These are phyloP conservation scores for Drosophila peninsularis DNA, from an alignment of 2,888 invertebrate species.

Conservation along the genomic window DNA sequence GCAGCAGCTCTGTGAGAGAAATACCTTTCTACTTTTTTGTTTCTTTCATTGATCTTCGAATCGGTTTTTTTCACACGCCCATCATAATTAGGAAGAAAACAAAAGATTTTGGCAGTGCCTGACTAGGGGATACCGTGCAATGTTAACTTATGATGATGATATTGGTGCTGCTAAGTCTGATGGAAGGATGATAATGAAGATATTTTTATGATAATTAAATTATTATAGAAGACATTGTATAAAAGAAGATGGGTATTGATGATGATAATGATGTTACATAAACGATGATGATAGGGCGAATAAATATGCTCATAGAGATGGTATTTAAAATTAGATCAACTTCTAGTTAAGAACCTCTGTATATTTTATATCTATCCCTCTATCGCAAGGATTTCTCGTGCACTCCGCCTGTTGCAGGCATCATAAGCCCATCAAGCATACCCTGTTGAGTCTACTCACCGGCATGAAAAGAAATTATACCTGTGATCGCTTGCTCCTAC, in stretches of 20 bases:
- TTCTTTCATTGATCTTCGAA: constrained; percentile 42
- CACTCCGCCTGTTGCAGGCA: no score
- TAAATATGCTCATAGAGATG: no score
- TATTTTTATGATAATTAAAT: neutral
- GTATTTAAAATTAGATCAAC: no score
- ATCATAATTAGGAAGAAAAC: constrained; percentile 3
- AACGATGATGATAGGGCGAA: neutral
- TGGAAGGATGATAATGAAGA: neutral
- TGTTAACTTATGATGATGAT: neutral
- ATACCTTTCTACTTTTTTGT: constrained; percentile 29
- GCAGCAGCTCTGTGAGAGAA: constrained; percentile 49
- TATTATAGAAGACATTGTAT: no score
- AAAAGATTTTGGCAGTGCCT: no score
- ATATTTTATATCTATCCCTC: no score
- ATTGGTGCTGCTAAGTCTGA: no score
- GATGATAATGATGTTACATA: neutral
- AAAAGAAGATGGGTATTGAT: no score
- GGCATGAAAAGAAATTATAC: constrained; percentile 33
- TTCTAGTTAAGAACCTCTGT: no score
- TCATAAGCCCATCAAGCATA: neutral
- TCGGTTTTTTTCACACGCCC: constrained; percentile 49
- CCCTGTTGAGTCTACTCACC: constrained; percentile 22
- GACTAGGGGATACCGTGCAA: neutral
- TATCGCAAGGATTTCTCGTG: no score
- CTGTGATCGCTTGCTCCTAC: constrained; percentile 30